phyloP scores from a whole-genome alignment of 2,888 invertebrate species.

The Diabrotica balteata region DNA sequence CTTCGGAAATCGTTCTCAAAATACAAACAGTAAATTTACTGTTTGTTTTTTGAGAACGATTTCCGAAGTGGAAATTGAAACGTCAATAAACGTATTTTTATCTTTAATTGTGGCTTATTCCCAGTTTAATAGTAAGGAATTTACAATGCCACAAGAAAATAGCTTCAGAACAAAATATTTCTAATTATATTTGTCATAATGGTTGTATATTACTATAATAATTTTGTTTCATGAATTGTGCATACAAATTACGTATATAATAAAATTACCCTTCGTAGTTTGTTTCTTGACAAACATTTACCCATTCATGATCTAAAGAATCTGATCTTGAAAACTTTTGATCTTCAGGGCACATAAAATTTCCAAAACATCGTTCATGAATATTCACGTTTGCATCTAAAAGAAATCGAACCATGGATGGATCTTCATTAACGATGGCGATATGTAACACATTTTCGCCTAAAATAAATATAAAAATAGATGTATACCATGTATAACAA shows the following conservation, averaged over 20 bases:
- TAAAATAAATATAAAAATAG: slow-evolving; percentile 49
- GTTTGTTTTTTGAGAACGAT: too few relatives aligned
- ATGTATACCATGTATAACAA: too few relatives aligned
- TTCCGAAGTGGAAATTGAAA: too few relatives aligned
- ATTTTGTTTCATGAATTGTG: too few relatives aligned
- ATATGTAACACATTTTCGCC: slow-evolving; percentile 96
- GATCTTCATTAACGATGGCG: slow-evolving; percentile 98
- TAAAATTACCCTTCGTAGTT: slow-evolving; percentile 79
- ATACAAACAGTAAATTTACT: too few relatives aligned
- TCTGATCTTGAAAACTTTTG: slow-evolving; percentile 91
- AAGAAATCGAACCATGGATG: slow-evolving; percentile 94
- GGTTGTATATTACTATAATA: neutral
- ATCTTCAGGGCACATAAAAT: slow-evolving; percentile 98
- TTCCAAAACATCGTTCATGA: slow-evolving; percentile 91
- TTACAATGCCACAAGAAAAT: too few relatives aligned
- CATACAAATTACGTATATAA: too few relatives aligned
- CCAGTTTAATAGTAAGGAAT: too few relatives aligned
- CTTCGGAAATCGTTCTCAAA: too few relatives aligned
- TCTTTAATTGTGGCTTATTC: too few relatives aligned
- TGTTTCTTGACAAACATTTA: slow-evolving; percentile 80
- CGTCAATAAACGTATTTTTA: too few relatives aligned
- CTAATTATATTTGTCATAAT: neutral
- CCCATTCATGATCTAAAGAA: slow-evolving; percentile 90
- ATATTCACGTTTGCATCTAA: slow-evolving; percentile 91
- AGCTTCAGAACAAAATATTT: too few relatives aligned